A percentile compares a stretch with the other conserved stretches of the same genome.
Conservation (phyloP, 1,140 invertebrate genomes). For the Drosophila sproati region DNA sequence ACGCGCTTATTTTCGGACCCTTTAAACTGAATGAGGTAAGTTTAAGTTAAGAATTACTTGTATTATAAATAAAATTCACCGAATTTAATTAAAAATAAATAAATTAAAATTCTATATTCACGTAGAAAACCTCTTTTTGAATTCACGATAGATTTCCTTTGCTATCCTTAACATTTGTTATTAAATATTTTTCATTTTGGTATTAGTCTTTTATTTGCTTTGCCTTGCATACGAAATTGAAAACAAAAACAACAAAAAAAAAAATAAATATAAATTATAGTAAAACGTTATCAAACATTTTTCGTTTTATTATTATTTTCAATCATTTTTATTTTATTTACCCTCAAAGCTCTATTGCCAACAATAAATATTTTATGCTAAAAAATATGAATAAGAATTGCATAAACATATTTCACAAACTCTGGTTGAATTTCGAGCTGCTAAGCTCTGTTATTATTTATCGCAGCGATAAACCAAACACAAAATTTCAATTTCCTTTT, state of each 20-base stretch:
- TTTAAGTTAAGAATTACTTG: background rate
- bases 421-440: background rate
- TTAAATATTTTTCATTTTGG: too few species aligned
- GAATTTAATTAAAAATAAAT: too few species aligned
- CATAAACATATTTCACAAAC: background rate
- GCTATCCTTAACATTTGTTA: too few species aligned
- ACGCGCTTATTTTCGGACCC: constrained; percentile 4
- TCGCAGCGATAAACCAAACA: constrained; percentile 29
- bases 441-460: constrained; percentile 23
- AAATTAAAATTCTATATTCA: too few species aligned
- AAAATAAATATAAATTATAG: too few species aligned
- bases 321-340: background rate
- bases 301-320: background rate
- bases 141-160: too few species aligned
- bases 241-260: too few species aligned
- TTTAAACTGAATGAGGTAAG: constrained; percentile 5
- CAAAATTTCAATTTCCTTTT: constrained; percentile 43
- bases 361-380: background rate
- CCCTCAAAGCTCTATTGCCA: background rate
- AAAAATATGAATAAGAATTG: background rate
- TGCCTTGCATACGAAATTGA: too few species aligned
- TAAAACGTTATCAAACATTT: too few species aligned
- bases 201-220: too few species aligned
- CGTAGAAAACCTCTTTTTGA: too few species aligned
- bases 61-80: background rate